Base-by-base conservation (phyloP, 2,113 vertebrate species). In the Phrynosoma blainvillii region DNA sequence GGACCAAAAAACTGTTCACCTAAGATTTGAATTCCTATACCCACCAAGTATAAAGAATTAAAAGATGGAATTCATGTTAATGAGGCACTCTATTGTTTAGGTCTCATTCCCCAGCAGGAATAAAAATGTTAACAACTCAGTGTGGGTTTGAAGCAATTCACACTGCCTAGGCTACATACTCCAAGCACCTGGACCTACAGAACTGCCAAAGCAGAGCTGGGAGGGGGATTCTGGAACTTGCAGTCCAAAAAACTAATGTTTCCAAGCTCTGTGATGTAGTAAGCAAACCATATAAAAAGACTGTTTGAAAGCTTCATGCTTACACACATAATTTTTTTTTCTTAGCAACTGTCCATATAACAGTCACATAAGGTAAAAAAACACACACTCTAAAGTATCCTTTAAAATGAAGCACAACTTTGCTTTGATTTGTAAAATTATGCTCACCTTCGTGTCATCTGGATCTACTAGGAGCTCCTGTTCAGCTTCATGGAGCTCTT, bases 401-500 rank as follows among this genome's bases (percentile, higher is more conserved):
- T 30, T 54, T n/a, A 32, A n/a, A 13, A 62, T 86, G 47, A 78
- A 70, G n/a, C 30, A 10, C 47, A 10, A 14, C 27, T 66, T 27
- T 27, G 21, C 47, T 82, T 40, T 54, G 18, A 54, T 68, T 18
- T 82, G 14, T 1, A 76, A 8, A 42, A 52, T 36, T 4, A 23
- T 1, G 16, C 89, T 91, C 84, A 99, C 99, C 98, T 97, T 97
- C 1, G 97, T 93, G 87, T 98, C 98, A 65, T 98, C 98, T 0
- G 97, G 96, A 47, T 95, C 98, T 91, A 97, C 97, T 42, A 99
- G 93, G 9, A 98, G 97, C 84, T 99, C 98, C 89, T 98, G 98
- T 85, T 99, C 99, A 0, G 97, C 98, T 91, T 99, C 99, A 0
- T 98, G 97, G 11, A 98, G 95, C 86, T 99, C 99, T 92, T 99